Percentiles rank a stretch among this genome's conserved stretches.
Conservation (phyloP, 2,797 vertebrate species). For the Phoxinus dragarum region DNA sequence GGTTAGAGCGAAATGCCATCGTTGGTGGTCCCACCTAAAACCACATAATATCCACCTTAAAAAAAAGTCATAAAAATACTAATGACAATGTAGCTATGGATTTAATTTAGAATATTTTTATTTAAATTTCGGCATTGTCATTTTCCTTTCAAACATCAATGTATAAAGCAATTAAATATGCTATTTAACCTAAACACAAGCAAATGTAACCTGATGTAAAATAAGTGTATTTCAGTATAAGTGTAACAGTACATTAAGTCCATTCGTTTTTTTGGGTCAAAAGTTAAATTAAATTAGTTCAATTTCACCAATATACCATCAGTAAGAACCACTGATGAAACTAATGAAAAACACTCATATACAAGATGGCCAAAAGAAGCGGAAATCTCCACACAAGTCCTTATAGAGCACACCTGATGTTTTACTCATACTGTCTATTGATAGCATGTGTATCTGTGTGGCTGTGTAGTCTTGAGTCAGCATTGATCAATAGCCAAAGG, state of each 20-base stretch:
- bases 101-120: neutral
- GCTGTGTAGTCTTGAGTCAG: slow-evolving; percentile 6
- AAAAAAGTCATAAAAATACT: neutral
- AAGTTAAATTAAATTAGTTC: neutral
- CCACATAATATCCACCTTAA: neutral
- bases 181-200: neutral
- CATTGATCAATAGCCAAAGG: slow-evolving; percentile 38
- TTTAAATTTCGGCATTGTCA: too few species aligned
- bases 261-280: neutral
- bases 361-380: neutral
- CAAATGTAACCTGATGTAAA: neutral
- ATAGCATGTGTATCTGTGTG: slow-evolving; percentile 19
- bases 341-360: neutral
- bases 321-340: neutral
- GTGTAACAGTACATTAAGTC: neutral
- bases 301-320: neutral
- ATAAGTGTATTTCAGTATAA: neutral
- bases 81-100: neutral
- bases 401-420: neutral
- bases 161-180: neutral
- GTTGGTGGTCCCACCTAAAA: neutral
- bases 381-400: neutral
- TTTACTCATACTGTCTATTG: neutral
- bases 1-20: neutral
- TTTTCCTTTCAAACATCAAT: neutral